Conservation (phyloP, 23 tunicate genomes). For the Phallusia fumigata region DNA sequence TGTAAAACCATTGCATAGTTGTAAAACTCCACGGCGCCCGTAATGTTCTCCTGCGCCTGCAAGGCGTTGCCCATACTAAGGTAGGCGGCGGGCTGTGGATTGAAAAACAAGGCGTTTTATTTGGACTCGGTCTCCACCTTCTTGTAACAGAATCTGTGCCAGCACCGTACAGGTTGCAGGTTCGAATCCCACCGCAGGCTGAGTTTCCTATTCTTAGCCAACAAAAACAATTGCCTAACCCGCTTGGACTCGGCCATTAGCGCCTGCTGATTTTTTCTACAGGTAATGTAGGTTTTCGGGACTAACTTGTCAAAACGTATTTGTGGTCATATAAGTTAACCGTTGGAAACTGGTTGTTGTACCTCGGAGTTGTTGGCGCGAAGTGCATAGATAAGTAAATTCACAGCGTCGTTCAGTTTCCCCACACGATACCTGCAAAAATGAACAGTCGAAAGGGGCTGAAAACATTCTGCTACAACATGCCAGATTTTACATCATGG, state of each 20-base stretch:
- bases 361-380: slow-evolving; percentile 84
- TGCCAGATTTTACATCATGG: no score
- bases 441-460: background rate
- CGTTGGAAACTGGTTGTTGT: background rate
- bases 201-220: no score
- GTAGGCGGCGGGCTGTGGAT: slow-evolving; percentile 76
- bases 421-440: slow-evolving; percentile 77
- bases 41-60: slow-evolving; percentile 70
- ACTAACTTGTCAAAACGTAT: no score
- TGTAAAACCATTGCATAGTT: slow-evolving; percentile 74
- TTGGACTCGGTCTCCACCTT: no score
- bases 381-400: slow-evolving; percentile 67
- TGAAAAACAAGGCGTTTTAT: background rate
- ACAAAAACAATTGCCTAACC: no score
- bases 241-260: no score
- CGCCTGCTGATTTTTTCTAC: no score
- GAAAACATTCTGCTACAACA: no score
- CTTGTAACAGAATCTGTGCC: no score
- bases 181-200: no score
- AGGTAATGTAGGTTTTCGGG: no score
- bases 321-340: background rate
- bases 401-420: slow-evolving; percentile 51
- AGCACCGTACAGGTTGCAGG: no score
- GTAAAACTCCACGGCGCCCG: slow-evolving; percentile 85
- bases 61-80: slow-evolving; percentile 82